phyloP scores from a whole-genome alignment of 2,888 invertebrate species.

The Melieria crassipennis region DNA sequence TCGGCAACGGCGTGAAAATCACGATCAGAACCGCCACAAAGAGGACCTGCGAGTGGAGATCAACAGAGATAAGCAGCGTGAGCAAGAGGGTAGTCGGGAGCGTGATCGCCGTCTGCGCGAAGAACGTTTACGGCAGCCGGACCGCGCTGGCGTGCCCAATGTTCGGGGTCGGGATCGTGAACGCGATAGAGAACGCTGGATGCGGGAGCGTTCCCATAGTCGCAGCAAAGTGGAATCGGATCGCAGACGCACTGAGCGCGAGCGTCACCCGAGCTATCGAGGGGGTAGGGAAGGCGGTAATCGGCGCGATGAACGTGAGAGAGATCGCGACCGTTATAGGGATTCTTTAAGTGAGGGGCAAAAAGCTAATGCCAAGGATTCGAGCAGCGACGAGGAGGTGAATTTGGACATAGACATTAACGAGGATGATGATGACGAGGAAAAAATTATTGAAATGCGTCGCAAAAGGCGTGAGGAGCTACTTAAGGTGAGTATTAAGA shows the following conservation, averaged over 20 bases:
- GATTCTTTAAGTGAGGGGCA: slow-evolving; percentile 84
- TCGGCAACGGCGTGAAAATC: slow-evolving; percentile 64
- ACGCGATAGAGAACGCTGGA: slow-evolving; percentile 55
- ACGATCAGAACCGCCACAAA: slow-evolving; percentile 62
- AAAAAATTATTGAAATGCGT: slow-evolving; percentile 88
- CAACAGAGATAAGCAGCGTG: slow-evolving; percentile 66
- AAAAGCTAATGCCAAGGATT: slow-evolving; percentile 71
- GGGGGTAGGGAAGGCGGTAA: slow-evolving; percentile 62
- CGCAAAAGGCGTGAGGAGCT: slow-evolving; percentile 89
- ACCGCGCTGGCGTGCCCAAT: slow-evolving; percentile 48
- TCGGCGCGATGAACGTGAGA: slow-evolving; percentile 60
- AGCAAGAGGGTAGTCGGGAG: slow-evolving; percentile 65
- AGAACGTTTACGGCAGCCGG: slow-evolving; percentile 47
- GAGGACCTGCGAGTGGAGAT: slow-evolving; percentile 66
- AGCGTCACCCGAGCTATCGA: slow-evolving; percentile 49
- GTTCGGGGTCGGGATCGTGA: slow-evolving; percentile 62
- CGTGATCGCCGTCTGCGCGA: slow-evolving; percentile 59
- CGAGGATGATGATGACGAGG: slow-evolving; percentile 91
- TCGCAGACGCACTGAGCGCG: slow-evolving; percentile 59
- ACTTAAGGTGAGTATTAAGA: slow-evolving; percentile 72
- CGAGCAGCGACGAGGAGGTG: slow-evolving; percentile 74
- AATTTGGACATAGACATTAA: slow-evolving; percentile 84
- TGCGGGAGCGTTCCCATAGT: slow-evolving; percentile 62
- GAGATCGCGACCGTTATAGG: slow-evolving; percentile 71
- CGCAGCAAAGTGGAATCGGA: slow-evolving; percentile 64